Base-by-base conservation (phyloP, 64 coral and sea anemone species). In the Catalaphyllia jardinei region DNA sequence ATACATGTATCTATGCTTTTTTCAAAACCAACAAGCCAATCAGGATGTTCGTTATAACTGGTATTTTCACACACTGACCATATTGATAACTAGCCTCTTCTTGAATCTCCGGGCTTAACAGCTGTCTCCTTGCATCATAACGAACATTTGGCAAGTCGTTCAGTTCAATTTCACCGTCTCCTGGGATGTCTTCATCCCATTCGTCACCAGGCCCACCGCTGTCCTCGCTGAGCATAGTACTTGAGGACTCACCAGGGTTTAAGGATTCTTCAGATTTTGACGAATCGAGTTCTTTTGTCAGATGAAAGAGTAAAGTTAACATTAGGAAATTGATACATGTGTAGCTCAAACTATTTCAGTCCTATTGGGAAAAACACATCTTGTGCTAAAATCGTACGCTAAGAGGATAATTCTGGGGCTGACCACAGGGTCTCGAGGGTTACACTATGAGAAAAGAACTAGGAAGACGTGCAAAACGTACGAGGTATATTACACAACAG, bases 81-180 rank as follows among this genome's bases (percentile, higher is more conserved):
- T 71, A 69, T 16, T 85, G 81, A 71, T 2, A 71, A 63, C 13
- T 28, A 35, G 81, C 81, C 63, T 85, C 81, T 71, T 85, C 81
- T 69, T 85, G 81, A 24, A 85, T 85, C 63, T 85, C 81, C 15
- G 81, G 81, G 46, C 62, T 50, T 25, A 85, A 35, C 63, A 85
- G 62, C 39, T 71, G 81, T 71, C 52, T 62, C 24, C 81, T 85
- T 50, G 81, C 62, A 42, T 85, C 63, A 28, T 71, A 85, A 9
- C 81, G 81, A 85, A 69, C 61, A 25, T 33, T 39, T 50, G 81
- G 71, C 62, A 85, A 49, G 10, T 85, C 81, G 4, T 22, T 35
- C 4, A 85, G 63, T 51, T 85, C 81, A 33, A 85, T 17, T 71
- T 85, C 81, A 52, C 81, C 62, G 51, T 64, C 81, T n/a, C 35